Conservation (phyloP, 2,888 invertebrate genomes). For the Smittia sp. region DNA sequence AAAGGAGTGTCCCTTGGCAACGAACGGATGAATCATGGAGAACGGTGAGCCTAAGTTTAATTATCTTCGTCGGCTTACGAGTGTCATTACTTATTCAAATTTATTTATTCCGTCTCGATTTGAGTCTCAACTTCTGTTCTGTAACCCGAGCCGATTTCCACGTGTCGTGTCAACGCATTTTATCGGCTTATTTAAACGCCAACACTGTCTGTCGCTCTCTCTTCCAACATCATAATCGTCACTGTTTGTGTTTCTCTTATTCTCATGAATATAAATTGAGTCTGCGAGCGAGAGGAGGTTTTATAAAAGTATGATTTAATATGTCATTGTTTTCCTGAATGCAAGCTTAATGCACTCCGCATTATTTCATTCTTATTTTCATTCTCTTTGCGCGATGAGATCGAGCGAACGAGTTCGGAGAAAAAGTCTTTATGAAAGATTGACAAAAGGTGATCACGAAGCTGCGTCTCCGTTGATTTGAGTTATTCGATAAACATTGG, state of each 20-base stretch:
- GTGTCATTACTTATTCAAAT: conserved; percentile 37
- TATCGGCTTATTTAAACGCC: conserved; percentile 42
- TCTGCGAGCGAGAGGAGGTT: conserved; percentile 24
- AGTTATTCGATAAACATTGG: background rate
- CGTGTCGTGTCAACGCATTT: conserved; percentile 42
- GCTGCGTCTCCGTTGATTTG: background rate
- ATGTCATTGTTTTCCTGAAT: conserved; percentile 36
- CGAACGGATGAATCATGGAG: conserved; percentile 21
- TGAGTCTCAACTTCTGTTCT: background rate
- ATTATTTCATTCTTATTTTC: conserved; percentile 16
- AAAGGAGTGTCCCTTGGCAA: conserved; percentile 35
- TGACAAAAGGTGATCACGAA: background rate
- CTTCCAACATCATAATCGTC: conserved; percentile 38
- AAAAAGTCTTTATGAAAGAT: background rate
- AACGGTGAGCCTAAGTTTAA: background rate
- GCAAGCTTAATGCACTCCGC: conserved; percentile 17
- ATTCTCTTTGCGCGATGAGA: background rate
- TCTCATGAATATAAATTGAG: conserved; percentile 41
- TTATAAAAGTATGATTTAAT: conserved; percentile 41
- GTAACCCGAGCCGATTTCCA: conserved; percentile 33
- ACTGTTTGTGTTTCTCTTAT: conserved; percentile 7
- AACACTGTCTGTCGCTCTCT: conserved; percentile 25
- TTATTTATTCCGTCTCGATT: conserved; percentile 5
- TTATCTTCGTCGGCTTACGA: background rate
- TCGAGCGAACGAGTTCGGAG: background rate